Evolutionary conservation across 2,113 vertebrate species (phyloP), one percentile per base, ranked within the genome.

Genomic region (Melanocharis versteri): DNA sequence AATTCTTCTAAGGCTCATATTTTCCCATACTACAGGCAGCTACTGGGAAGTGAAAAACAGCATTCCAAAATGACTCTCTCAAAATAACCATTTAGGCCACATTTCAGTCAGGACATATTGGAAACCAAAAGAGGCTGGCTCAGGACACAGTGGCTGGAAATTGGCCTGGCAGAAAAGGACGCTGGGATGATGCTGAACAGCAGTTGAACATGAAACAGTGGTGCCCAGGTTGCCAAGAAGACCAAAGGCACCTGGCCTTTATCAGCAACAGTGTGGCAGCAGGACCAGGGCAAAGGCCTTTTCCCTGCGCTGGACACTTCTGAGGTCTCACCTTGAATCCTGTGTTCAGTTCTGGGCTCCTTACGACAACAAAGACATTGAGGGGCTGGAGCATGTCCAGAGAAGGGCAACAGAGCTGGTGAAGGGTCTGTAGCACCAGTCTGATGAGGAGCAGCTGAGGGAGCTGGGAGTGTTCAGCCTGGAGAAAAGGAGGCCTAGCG

Each of bases 331-430:
- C 15, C 10, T 54, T 10, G 17, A 70, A 19, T 13, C 3, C 10
- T 30, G 33, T 45, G 15, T 9, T 44, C n/a, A 54, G 19, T n/a
- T 61, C 19, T 47, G 30, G 40, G 5, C 13, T 33, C 19, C 23
- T 28, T 13, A 14, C 13, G 4, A 17, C 20, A 35, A 4, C 10
- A 42, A 50, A 30, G 20, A 21, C 16, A 5, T 50, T n/a, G 47
- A 78, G 18, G 6, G 13, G 18, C 9, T 33, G 33, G 18, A 60
- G 12, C 8, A 5, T 15, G 33, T 39, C 54, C 28, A 24, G 18
- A 15, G 62, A 53, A n/a, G 10, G 23, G 15, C 13, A 33, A 8
- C 0, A 0, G 33, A 51, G 7, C 21, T 66, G 11, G 17, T 7
- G 31, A 76, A 44, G 22, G 4, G 8, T 33, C 7, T 60, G 21